These are phyloP conservation scores for Maccullochella peelii DNA, from an alignment of 2,113 vertebrate genomes.

Conservation along the genomic window DNA sequence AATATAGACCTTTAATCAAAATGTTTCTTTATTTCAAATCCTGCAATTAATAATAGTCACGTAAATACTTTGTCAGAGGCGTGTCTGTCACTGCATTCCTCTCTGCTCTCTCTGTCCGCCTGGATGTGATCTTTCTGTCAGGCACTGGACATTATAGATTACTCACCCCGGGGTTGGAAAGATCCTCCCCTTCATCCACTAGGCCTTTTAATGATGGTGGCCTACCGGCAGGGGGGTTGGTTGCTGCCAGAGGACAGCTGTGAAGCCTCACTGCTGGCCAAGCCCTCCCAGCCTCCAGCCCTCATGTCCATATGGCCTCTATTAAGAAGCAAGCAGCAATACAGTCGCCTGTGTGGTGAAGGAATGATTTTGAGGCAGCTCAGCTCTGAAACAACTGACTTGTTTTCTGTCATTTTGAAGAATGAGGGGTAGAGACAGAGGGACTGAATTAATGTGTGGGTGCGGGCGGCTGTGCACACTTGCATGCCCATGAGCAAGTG, in stretches of 20 bases:
- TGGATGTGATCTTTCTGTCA: slow-evolving; percentile 34
- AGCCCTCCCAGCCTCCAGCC: slow-evolving; percentile 21
- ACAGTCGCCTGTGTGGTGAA: slow-evolving; percentile 1
- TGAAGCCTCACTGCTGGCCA: slow-evolving; percentile 35
- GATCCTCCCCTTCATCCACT: slow-evolving; percentile 43
- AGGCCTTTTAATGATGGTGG: slow-evolving; percentile 59
- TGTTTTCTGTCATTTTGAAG: slow-evolving; percentile 58
- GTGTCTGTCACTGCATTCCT: background rate
- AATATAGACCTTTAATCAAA: background rate
- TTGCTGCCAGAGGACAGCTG: slow-evolving; percentile 45
- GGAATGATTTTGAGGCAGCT: slow-evolving; percentile 30
- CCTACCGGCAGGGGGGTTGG: slow-evolving; percentile 30
- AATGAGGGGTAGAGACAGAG: slow-evolving; percentile 27
- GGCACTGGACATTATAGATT: slow-evolving; percentile 32
- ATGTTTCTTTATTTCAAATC: background rate
- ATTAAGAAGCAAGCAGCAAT: slow-evolving; percentile 39
- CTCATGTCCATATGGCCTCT: slow-evolving; percentile 47
- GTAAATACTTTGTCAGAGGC: background rate
- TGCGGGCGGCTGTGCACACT: slow-evolving; percentile 20
- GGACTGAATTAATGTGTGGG: slow-evolving; percentile 1
- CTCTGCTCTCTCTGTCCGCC: background rate
- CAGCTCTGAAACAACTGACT: slow-evolving; percentile 37
- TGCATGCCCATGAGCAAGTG: slow-evolving; percentile 8
- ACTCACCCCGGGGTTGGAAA: slow-evolving; percentile 31
- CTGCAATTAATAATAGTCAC: too few relatives aligned